Conservation (phyloP, 2,113 vertebrate species). For the Cathartes aura region DNA sequence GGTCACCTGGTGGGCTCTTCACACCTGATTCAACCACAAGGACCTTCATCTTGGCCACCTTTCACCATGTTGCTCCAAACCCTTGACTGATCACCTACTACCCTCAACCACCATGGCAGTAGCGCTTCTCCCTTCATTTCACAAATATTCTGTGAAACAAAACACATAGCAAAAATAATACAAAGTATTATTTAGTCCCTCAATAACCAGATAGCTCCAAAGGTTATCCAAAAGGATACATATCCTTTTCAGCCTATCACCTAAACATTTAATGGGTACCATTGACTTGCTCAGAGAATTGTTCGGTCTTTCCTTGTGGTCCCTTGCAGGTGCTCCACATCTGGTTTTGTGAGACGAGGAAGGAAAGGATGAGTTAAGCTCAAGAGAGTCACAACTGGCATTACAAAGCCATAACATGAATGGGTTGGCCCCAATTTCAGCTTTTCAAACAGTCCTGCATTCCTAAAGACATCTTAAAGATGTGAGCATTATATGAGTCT, state of each 20-base stretch:
- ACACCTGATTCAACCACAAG: background rate
- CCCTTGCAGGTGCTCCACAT: background rate
- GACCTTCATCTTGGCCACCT: background rate
- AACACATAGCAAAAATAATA: background rate
- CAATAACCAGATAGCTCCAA: background rate
- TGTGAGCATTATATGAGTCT: accelerated
- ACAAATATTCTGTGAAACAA: background rate
- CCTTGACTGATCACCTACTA: background rate
- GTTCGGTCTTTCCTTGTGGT: background rate
- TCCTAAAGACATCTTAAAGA: background rate
- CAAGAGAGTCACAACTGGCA: background rate
- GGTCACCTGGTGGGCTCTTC: background rate
- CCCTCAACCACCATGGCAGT: background rate
- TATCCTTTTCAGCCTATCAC: background rate
- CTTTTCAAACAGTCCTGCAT: background rate
- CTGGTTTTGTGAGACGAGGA: background rate
- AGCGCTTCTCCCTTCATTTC: background rate
- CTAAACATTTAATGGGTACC: background rate
- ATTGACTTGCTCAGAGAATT: background rate
- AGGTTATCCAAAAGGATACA: background rate
- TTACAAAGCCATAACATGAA: background rate
- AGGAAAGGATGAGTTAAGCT: background rate
- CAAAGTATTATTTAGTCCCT: background rate
- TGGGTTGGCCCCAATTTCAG: background rate
- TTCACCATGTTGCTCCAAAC: background rate